Percentiles rank a stretch among this genome's conserved stretches.
phyloP scores from a whole-genome alignment of 2,113 vertebrate species.

The Chauna torquata region DNA sequence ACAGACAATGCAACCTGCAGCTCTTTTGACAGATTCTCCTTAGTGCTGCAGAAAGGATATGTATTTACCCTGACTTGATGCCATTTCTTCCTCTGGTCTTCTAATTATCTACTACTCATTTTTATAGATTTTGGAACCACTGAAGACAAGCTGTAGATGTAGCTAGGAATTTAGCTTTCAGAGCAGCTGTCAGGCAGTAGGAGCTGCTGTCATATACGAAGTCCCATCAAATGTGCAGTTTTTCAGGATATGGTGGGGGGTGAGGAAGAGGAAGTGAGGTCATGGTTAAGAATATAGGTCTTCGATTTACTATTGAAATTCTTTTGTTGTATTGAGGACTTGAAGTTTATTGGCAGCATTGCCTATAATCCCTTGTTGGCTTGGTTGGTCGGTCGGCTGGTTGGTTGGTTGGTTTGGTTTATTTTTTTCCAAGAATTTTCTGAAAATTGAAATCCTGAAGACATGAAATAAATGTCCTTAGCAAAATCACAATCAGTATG shows the following conservation, averaged over 20 bases:
- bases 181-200: background rate
- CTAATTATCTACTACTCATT: background rate
- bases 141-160: background rate
- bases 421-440: background rate
- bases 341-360: background rate
- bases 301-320: background rate
- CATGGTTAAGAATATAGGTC: background rate
- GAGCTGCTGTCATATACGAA: background rate
- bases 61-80: background rate
- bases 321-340: background rate
- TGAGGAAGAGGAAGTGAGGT: background rate
- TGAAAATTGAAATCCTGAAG: background rate
- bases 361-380: background rate
- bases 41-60: background rate
- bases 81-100: background rate
- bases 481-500: background rate
- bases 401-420: background rate
- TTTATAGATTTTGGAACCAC: background rate
- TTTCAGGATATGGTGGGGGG: background rate
- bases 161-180: background rate
- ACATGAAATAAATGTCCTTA: background rate
- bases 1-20: background rate
- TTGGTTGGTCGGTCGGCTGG: background rate
- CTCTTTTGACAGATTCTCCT: background rate
- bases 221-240: background rate